These are phyloP conservation scores for Urocyon cinereoargenteus DNA, from an alignment of 2,797 vertebrate genomes.

Conservation along the genomic window DNA sequence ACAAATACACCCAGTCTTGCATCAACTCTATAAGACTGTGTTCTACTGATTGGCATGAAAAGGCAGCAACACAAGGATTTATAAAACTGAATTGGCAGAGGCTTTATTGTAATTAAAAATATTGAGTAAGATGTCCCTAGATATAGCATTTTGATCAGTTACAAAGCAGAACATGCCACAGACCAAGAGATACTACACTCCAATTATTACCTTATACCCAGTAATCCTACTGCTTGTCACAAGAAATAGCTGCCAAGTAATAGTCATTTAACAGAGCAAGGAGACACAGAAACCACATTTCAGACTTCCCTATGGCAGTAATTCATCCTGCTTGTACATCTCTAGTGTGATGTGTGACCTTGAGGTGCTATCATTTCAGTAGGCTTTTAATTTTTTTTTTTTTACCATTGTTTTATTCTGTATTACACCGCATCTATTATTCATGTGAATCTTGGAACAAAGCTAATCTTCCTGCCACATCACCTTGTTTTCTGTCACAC, in stretches of 20 bases:
- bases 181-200: slow-evolving; percentile 21
- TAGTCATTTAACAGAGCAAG: background rate
- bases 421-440: slow-evolving; percentile 47
- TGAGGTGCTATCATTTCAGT: background rate
- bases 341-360: background rate
- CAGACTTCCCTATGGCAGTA: background rate
- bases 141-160: slow-evolving; percentile 67
- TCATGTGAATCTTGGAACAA: background rate
- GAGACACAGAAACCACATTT: background rate
- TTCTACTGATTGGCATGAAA: background rate
- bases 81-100: background rate
- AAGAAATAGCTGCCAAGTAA: slow-evolving; percentile 64
- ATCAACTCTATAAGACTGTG: background rate
- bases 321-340: background rate
- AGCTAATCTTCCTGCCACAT: background rate
- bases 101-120: slow-evolving; percentile 51
- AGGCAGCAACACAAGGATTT: background rate
- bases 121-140: slow-evolving; percentile 50
- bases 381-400: background rate
- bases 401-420: background rate
- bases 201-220: slow-evolving; percentile 47
- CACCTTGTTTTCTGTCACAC: background rate
- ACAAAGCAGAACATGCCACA: slow-evolving; percentile 59
- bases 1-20: slow-evolving; percentile 18
- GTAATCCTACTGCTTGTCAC: slow-evolving; percentile 7